Evolutionary conservation across 2,113 vertebrate genomes (phyloP), one percentile per base, ranked within the genome.

Genomic region (Todiramphus chloris): DNA sequence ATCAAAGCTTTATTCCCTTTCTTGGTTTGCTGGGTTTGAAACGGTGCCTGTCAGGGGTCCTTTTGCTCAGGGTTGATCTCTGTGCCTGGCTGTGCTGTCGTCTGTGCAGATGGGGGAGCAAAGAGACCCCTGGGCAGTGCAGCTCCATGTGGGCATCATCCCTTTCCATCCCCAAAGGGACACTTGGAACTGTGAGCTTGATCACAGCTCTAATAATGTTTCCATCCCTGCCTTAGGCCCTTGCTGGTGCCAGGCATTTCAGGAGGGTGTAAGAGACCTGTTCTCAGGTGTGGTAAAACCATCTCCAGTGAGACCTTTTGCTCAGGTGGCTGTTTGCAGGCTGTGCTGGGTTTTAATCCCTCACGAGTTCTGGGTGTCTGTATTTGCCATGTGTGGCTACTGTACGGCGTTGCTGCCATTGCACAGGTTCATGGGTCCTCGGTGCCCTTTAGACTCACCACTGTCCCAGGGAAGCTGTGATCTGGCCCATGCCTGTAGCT

Each of bases 361-460:
- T 31, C 3, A 0, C 16, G 69, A 55, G 14, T 33, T 75, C 37
- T 1, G 0, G 17, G 43, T 11, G 35, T 51, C 41, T 35, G 17
- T 17, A 7, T 50, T 55, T 63, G 50, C 69, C 20, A 1, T 18
- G 23, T 41, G 33, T 1, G 3, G 3, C 11, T 35, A 62, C 62
- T 89, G 28, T 30, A 3, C 13, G 59, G 41, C 56, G 31, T 23
- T 0, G 0, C 53, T 77, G 59, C 75, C 23, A 12, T 41, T 1
- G 0, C 14, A 33, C 13, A 16, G 35, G 20, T 7, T 17, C 6
- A 1, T 11, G 66, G 23, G 43, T 37, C 15, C 46, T 12, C 0
- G 1, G 44, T n/a, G 33, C 39, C 39, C 44, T 44, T 64, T n/a
- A n/a, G 21, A 62, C 27, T 87, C n/a, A 10, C 15, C 39, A 11